Percentiles rank a stretch among this genome's conserved stretches.
These are phyloP conservation scores for Oncorhynchus masou DNA, from an alignment of 2,113 vertebrate species.

Conservation along the genomic window DNA sequence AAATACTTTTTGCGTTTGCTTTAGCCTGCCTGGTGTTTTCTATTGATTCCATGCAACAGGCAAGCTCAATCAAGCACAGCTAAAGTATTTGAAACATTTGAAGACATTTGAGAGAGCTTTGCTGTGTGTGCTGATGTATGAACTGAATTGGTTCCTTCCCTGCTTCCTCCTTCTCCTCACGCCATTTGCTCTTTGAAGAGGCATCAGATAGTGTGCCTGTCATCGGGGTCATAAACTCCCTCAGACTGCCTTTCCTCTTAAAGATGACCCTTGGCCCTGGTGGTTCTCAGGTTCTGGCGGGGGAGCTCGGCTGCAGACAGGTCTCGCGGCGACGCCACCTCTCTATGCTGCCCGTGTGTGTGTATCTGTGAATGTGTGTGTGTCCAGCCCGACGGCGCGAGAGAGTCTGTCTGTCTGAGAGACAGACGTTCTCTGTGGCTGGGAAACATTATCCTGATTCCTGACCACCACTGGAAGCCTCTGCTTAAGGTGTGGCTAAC, in stretches of 20 bases:
- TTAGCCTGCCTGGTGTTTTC: no score
- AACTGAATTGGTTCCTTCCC: not conserved
- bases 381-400: no score
- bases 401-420: not conserved
- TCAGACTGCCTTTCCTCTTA: constrained; percentile 49
- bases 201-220: constrained; percentile 27
- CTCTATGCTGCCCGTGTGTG: not conserved
- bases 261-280: constrained; percentile 41
- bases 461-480: constrained; percentile 18
- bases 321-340: not conserved
- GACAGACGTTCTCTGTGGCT: constrained; percentile 27
- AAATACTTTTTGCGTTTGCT: no score
- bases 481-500: constrained; percentile 1
- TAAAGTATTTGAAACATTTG: not conserved
- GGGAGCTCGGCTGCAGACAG: not conserved
- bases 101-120: not conserved
- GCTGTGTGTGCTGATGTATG: not conserved
- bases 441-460: constrained; percentile 40
- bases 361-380: no score
- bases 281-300: constrained; percentile 31
- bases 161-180: constrained; percentile 3
- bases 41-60: not conserved
- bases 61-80: no score
- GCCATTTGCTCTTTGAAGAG: constrained; percentile 29
- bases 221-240: constrained; percentile 18